These are phyloP conservation scores for Pteropus rufus DNA, from an alignment of 2,797 vertebrate species.

Conservation along the genomic window DNA sequence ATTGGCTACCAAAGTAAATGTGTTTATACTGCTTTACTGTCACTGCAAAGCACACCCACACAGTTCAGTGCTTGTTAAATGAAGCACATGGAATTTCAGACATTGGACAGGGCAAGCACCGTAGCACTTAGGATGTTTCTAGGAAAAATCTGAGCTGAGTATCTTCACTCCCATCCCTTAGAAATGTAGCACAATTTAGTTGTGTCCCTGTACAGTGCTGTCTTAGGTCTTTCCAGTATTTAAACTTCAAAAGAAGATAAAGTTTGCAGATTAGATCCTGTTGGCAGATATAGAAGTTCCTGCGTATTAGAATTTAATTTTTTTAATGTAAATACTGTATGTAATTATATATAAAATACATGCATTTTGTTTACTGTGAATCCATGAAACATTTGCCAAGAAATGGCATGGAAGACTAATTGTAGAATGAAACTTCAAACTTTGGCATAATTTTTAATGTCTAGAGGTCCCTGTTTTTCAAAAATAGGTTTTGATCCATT, in stretches of 20 bases:
- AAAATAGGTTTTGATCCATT: neutral
- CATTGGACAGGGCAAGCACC: neutral
- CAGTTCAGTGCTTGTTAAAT: neutral
- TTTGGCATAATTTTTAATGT: slow-evolving; percentile 25
- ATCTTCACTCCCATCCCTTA: neutral
- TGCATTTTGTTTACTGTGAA: neutral
- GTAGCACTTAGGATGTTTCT: neutral
- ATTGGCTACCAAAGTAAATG: neutral
- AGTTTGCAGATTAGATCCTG: neutral
- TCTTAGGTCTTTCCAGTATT: neutral
- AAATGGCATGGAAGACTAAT: neutral
- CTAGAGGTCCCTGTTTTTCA: slow-evolving; percentile 36
- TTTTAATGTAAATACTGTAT: neutral
- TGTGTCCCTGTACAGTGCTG: neutral
- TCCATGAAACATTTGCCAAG: neutral
- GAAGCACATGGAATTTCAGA: neutral
- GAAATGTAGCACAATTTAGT: neutral
- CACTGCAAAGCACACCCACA: neutral
- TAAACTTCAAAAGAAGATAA: neutral
- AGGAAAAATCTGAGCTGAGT: neutral
- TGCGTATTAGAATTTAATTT: neutral
- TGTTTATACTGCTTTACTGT: neutral
- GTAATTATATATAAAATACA: neutral
- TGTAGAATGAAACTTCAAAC: slow-evolving; percentile 21
- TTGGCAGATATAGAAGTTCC: neutral